A percentile compares a stretch with the other conserved stretches of the same genome.
These are phyloP conservation scores for Suncus etruscus DNA, from an alignment of 2,113 vertebrate genomes.

Conservation along the genomic window DNA sequence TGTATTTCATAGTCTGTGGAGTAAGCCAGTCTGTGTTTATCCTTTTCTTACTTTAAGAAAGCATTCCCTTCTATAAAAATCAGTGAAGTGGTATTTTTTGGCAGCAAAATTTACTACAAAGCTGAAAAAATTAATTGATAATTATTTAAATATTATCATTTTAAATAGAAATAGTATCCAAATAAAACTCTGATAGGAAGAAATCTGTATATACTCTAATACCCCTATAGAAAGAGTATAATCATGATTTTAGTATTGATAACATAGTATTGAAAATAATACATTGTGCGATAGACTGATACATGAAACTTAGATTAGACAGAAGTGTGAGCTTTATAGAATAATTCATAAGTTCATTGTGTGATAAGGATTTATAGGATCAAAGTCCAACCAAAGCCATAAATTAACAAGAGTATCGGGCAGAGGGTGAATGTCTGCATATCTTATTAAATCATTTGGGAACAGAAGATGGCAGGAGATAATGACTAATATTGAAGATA, in stretches of 20 bases:
- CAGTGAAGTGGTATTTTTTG: background rate
- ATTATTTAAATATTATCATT: conserved; percentile 4
- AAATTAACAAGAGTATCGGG: conserved; percentile 27
- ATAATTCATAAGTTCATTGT: conserved; percentile 4
- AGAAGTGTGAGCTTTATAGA: background rate
- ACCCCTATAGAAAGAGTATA: no score
- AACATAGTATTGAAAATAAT: conserved; percentile 1
- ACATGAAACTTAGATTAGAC: background rate
- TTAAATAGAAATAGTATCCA: background rate
- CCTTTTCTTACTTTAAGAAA: background rate
- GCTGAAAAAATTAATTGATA: background rate
- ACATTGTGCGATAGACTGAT: background rate
- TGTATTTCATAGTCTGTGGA: background rate
- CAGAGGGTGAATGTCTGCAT: background rate
- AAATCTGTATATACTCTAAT: background rate
- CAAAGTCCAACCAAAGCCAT: conserved; percentile 6
- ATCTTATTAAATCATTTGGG: conserved; percentile 41
- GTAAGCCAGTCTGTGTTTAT: background rate
- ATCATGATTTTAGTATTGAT: no score
- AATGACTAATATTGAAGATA: conserved; percentile 55
- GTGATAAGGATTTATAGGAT: conserved; percentile 49
- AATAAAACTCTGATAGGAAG: background rate
- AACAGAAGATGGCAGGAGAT: conserved; percentile 36
- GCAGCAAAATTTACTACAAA: conserved; percentile 7
- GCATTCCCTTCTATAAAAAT: background rate